Conservation (phyloP, 2,888 invertebrate species). For the Ametastegia equiseti region DNA sequence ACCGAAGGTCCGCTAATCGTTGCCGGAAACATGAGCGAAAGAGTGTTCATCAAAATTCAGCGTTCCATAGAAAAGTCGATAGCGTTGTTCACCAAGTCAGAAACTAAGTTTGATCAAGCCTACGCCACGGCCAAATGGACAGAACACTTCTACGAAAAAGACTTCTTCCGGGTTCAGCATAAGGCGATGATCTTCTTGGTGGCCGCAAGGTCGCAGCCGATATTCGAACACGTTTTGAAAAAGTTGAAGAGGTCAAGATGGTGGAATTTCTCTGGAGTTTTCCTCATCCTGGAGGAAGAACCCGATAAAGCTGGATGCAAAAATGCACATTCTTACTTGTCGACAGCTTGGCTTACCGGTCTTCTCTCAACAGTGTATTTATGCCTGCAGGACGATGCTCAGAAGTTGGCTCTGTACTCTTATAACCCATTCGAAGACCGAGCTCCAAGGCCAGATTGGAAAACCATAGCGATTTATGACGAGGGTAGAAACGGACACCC, state of each 20-base stretch:
- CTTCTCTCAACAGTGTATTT: conserved; percentile 11
- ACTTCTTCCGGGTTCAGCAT: not conserved
- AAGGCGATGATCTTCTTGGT: conserved; percentile 1
- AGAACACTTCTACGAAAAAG: not conserved
- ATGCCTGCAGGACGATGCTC: not conserved
- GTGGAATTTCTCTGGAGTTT: conserved; percentile 2
- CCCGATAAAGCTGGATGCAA: not conserved
- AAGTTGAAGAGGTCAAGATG: not conserved
- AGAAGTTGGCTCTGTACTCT: not conserved
- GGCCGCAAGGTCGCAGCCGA: not conserved
- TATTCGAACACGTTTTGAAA: not conserved
- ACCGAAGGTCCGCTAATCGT: not conserved
- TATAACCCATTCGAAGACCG: not conserved
- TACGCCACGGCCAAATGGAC: not conserved
- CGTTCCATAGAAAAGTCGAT: not conserved
- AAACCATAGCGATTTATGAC: not conserved
- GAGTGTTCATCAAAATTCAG: not conserved
- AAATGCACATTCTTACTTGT: not conserved
- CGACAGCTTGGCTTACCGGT: not conserved
- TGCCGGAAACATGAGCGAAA: not conserved
- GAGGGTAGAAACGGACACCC: not conserved
- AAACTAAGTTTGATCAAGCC: not conserved
- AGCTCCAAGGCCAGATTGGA: not conserved
- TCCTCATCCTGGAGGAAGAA: not conserved
- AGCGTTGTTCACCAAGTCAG: not conserved